These are phyloP conservation scores for Circaetus gallicus DNA, from an alignment of 2,113 vertebrate genomes.

Conservation along the genomic window DNA sequence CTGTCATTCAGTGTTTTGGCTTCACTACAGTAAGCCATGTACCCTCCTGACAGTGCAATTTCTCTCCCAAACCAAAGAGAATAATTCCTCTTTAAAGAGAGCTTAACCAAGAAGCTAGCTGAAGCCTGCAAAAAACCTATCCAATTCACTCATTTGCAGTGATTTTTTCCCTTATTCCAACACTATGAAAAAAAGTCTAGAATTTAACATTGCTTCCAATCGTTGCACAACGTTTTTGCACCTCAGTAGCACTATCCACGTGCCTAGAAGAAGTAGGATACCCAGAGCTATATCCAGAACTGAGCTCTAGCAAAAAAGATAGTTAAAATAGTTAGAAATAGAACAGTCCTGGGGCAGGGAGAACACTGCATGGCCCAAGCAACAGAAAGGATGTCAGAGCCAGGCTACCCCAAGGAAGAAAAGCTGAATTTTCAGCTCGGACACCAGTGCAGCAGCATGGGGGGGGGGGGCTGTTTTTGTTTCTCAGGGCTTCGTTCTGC, in stretches of 20 bases:
- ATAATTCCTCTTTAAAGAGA: not conserved
- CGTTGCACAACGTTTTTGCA: not conserved
- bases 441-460: not conserved
- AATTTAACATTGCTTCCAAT: not conserved
- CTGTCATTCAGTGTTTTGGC: not conserved
- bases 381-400: accelerated
- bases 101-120: not conserved
- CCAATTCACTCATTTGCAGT: not conserved
- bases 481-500: not conserved
- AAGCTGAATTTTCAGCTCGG: not conserved
- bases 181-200: accelerated
- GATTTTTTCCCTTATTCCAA: not conserved
- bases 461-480: not conserved
- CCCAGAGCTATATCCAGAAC: not conserved
- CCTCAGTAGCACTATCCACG: accelerated
- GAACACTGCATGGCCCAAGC: too few relatives aligned
- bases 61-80: not conserved
- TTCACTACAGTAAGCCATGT: not conserved
- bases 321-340: not conserved
- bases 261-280: not conserved
- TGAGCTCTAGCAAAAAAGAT: accelerated
- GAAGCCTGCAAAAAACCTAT: not conserved
- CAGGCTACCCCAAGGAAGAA: not conserved
- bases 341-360: not conserved
- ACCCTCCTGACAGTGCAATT: not conserved